These are phyloP conservation scores for Cataglyphis hispanica DNA, from an alignment of 1,140 invertebrate genomes.

Conservation along the genomic window DNA sequence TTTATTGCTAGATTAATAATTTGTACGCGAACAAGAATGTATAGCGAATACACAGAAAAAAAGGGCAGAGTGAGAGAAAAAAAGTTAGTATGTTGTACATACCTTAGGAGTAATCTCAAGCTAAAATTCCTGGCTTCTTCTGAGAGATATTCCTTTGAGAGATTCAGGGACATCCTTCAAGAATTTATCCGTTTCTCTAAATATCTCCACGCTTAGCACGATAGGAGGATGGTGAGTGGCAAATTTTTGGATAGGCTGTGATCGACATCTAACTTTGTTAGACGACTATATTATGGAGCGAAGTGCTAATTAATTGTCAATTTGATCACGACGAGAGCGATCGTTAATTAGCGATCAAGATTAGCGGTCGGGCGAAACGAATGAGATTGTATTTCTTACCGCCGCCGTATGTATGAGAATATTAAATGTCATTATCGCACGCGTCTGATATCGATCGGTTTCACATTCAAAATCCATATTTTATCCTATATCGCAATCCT, in stretches of 20 bases:
- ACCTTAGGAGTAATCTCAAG: constrained; percentile 66
- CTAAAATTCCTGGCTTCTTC: constrained; percentile 66
- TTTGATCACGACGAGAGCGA: constrained; percentile 59
- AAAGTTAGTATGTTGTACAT: constrained; percentile 73
- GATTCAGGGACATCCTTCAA: constrained; percentile 47
- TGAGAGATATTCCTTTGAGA: constrained; percentile 27
- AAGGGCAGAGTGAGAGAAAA: constrained; percentile 10
- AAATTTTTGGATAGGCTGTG: constrained; percentile 81
- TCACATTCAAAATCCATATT: constrained; percentile 13
- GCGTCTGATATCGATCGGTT: constrained; percentile 29
- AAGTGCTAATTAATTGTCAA: constrained; percentile 74
- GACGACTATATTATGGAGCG: constrained; percentile 64
- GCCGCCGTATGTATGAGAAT: constrained; percentile 73
- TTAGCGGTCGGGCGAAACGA: constrained; percentile 23
- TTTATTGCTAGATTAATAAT: constrained; percentile 84
- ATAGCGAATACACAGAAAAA: constrained; percentile 61
- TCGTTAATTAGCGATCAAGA: constrained; percentile 60
- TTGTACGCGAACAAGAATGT: constrained; percentile 78
- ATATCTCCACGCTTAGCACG: constrained; percentile 43
- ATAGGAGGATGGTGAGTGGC: constrained; percentile 38
- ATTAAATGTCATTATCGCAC: constrained; percentile 77
- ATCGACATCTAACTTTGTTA: constrained; percentile 78
- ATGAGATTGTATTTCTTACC: constrained; percentile 75
- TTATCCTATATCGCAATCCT: not conserved
- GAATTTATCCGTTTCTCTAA: constrained; percentile 60